These are phyloP conservation scores for Monopterus albus DNA, from an alignment of 2,113 vertebrate species.

Conservation along the genomic window DNA sequence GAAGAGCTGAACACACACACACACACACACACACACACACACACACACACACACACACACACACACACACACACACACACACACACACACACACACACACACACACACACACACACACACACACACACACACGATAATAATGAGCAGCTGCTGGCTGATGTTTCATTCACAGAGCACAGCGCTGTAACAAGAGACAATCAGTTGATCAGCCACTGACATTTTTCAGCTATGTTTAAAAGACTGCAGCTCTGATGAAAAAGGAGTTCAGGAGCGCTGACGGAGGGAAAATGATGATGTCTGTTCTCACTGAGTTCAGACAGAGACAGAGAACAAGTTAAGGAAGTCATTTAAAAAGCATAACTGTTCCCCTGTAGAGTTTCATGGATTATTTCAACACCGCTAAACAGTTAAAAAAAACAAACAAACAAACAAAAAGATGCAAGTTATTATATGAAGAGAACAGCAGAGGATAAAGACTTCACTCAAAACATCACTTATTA, in stretches of 20 bases:
- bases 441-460: too few species aligned
- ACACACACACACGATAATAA: conserved; percentile 1
- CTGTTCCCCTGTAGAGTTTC: neutral
- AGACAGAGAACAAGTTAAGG: neutral
- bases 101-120: conserved; percentile 1
- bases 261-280: neutral
- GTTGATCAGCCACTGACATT: neutral
- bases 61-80: neutral
- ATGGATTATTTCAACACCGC: neutral
- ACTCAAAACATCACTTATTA: too few species aligned
- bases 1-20: conserved; percentile 5
- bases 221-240: neutral
- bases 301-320: neutral
- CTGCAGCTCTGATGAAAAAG: conserved; percentile 4
- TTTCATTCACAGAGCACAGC: neutral
- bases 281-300: neutral
- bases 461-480: too few species aligned
- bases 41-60: neutral
- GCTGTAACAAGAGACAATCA: neutral
- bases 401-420: neutral
- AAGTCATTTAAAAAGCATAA: neutral
- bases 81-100: neutral
- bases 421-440: too few species aligned
- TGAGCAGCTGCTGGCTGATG: conserved; percentile 22
- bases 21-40: neutral